Evolutionary conservation across 2,797 vertebrate genomes (phyloP).

Genomic region (Ctenosaura bakeri): DNA sequence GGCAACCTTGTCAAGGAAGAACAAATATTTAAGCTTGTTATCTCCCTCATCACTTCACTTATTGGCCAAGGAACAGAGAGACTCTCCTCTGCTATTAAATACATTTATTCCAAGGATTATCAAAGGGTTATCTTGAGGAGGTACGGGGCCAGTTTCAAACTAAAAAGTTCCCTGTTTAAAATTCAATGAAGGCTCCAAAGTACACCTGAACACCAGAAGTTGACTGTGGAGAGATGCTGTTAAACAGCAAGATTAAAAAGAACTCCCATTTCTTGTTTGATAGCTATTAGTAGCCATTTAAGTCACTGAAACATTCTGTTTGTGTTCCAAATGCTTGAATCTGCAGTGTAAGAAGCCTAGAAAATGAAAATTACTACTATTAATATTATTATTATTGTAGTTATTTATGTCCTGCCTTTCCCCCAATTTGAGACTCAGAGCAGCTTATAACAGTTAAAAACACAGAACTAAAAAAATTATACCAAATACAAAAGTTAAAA

Average conservation of each 20-base stretch:
- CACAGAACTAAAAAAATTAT: no score
- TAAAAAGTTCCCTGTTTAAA: neutral
- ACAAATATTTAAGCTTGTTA: conserved; percentile 35
- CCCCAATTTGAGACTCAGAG: no score
- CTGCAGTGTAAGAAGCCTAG: neutral
- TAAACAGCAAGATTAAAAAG: neutral
- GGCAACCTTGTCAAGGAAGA: conserved; percentile 34
- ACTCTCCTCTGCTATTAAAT: neutral
- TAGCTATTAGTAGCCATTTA: neutral
- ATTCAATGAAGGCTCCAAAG: neutral
- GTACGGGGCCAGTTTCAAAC: neutral
- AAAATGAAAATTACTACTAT: neutral
- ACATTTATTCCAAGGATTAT: conserved; percentile 14
- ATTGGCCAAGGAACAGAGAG: neutral
- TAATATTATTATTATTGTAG: no score
- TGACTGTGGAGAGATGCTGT: no score
- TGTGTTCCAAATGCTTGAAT: neutral
- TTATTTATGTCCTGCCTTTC: no score
- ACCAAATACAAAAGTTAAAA: no score
- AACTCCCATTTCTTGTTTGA: neutral
- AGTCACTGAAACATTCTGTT: neutral
- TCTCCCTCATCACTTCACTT: conserved; percentile 28
- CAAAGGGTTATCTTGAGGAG: neutral
- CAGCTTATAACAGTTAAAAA: no score
- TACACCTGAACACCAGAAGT: neutral